Conservation (phyloP, 2,797 vertebrate genomes). For the Poeciliopsis infans region DNA sequence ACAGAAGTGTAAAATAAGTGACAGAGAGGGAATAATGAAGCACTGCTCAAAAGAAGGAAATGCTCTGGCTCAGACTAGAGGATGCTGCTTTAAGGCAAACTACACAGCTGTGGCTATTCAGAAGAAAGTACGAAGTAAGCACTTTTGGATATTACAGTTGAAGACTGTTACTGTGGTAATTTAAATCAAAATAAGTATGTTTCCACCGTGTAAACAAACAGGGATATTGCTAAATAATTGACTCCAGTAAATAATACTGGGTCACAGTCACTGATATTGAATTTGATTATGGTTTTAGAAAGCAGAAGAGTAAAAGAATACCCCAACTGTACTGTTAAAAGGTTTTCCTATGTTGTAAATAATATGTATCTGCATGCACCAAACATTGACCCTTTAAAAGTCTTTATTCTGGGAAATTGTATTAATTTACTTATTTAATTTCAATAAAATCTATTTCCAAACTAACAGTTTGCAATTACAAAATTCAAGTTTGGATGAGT, state of each 20-base stretch:
- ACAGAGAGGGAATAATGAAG: slow-evolving; percentile 82
- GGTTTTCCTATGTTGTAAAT: not conserved
- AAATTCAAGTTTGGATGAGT: not conserved
- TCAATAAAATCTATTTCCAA: not conserved
- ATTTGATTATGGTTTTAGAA: not conserved
- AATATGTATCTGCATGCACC: not conserved
- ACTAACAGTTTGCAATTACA: not conserved
- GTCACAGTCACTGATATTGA: slow-evolving; percentile 5
- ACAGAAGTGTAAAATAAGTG: slow-evolving; percentile 75
- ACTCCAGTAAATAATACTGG: not conserved
- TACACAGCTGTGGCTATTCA: slow-evolving; percentile 43
- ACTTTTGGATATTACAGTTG: slow-evolving; percentile 48
- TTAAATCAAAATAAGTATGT: slow-evolving; percentile 58
- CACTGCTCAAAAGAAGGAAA: slow-evolving; percentile 79
- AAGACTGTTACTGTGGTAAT: slow-evolving; percentile 67
- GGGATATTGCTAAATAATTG: not conserved
- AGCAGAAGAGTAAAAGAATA: not conserved
- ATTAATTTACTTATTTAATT: not conserved
- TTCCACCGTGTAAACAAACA: slow-evolving; percentile 28
- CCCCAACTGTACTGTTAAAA: not conserved
- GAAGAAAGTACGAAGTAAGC: slow-evolving; percentile 45
- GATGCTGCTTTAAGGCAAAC: slow-evolving; percentile 40
- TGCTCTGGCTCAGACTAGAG: slow-evolving; percentile 56
- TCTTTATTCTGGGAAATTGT: not conserved
- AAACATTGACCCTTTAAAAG: not conserved